Evolutionary conservation across 2,888 invertebrate species (phyloP).

Genomic region (Aleiodes leptofemur): DNA sequence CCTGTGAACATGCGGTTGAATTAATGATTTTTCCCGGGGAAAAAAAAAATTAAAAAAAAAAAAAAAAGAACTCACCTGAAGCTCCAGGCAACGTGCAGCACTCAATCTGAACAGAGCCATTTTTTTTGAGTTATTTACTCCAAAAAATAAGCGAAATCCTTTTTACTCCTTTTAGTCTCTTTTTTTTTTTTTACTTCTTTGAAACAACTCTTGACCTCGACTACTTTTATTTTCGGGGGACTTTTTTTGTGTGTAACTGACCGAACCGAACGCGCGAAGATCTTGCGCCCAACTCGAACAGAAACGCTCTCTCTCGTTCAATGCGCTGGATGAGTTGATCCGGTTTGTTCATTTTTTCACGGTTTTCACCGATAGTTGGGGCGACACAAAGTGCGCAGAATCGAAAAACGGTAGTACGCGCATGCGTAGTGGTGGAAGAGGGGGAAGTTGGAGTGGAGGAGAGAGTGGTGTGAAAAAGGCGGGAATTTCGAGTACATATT

Average conservation of each 20-base stretch:
- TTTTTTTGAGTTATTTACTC: conserved; percentile 52
- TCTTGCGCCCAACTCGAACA: conserved; percentile 71
- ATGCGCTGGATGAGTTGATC: conserved; percentile 45
- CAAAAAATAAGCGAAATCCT: not conserved
- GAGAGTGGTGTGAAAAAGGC: not conserved
- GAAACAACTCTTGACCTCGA: conserved; percentile 27
- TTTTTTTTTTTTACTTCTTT: not conserved
- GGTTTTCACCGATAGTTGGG: not conserved
- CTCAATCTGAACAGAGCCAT: conserved; percentile 73
- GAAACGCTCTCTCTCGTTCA: conserved; percentile 42
- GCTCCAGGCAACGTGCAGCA: conserved; percentile 70
- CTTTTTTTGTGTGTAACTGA: conserved; percentile 55
- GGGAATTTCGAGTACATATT: not conserved
- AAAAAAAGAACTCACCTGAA: conserved; percentile 65
- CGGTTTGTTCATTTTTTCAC: conserved; percentile 46
- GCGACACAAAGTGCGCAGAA: conserved; percentile 41
- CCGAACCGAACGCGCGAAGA: conserved; percentile 69
- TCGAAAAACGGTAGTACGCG: conserved; percentile 9
- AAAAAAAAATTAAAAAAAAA: not conserved
- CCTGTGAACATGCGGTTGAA: not conserved
- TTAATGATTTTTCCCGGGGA: not conserved
- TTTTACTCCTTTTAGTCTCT: not conserved
- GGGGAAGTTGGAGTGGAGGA: conserved; percentile 12
- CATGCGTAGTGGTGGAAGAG: conserved; percentile 24
- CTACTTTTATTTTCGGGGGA: not conserved